Evolutionary conservation across 1,140 invertebrate genomes (phyloP).

Genomic region (Coelopa frigida): DNA sequence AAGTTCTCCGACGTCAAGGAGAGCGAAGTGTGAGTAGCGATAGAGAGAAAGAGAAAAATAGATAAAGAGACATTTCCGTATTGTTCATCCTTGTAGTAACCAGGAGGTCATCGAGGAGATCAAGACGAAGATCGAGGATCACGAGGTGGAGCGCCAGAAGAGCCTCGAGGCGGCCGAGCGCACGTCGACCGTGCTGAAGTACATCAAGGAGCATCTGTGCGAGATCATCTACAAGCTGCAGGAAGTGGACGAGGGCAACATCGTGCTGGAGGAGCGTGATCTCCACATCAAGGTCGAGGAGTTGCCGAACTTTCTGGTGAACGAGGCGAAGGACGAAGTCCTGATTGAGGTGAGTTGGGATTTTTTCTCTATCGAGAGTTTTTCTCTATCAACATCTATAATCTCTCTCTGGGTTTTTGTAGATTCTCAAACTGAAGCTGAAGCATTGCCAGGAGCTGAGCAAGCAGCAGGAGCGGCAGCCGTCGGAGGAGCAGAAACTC

Average conservation of each 20-base stretch:
- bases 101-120: conserved; percentile 57
- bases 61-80: neutral
- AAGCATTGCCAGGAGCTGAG: conserved; percentile 35
- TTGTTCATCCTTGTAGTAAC: conserved; percentile 47
- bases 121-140: conserved; percentile 52
- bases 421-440: conserved; percentile 38
- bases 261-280: conserved; percentile 25
- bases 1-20: conserved; percentile 74
- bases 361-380: neutral
- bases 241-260: conserved; percentile 40
- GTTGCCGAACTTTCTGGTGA: conserved; percentile 30
- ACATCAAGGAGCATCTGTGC: conserved; percentile 46
- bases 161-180: conserved; percentile 43
- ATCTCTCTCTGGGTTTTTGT: too few relatives aligned
- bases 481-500: conserved; percentile 28
- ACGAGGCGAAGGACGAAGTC: conserved; percentile 34
- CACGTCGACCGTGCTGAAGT: conserved; percentile 47
- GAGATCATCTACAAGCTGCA: conserved; percentile 44
- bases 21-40: conserved; percentile 60
- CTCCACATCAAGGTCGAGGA: conserved; percentile 28
- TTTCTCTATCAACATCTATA: neutral
- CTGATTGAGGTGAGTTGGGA: conserved; percentile 27
- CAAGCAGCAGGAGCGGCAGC: conserved; percentile 26
- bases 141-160: conserved; percentile 46
- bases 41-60: neutral